These are phyloP conservation scores for Tetramorium alpestre DNA, from an alignment of 1,140 invertebrate species.

Conservation along the genomic window DNA sequence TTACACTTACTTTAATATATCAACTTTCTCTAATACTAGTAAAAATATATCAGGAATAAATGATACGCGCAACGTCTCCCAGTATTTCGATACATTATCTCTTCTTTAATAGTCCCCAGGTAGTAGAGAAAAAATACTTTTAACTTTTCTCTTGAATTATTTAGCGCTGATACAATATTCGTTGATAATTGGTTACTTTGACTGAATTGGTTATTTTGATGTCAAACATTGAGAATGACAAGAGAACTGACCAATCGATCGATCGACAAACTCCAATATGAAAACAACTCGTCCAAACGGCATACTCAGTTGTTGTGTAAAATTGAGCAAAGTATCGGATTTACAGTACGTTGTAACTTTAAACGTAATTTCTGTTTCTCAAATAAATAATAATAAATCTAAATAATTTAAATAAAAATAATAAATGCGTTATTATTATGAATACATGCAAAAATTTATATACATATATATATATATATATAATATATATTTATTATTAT, in stretches of 20 bases:
- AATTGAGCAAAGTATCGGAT: neutral
- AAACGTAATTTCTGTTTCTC: no score
- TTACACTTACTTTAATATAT: neutral
- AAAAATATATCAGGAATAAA: neutral
- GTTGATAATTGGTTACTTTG: constrained; percentile 8
- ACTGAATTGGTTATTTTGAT: neutral
- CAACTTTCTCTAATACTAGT: neutral
- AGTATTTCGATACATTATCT: neutral
- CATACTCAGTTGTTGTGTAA: neutral
- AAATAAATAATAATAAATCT: constrained; percentile 3
- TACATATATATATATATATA: no score
- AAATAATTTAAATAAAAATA: neutral
- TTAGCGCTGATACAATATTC: neutral
- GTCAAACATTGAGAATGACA: constrained; percentile 5
- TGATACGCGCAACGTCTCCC: neutral
- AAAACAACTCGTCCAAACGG: neutral
- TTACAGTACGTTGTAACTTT: neutral
- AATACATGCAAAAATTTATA: neutral
- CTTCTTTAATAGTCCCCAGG: neutral
- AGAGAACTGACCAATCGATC: neutral
- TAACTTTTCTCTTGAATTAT: neutral
- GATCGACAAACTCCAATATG: neutral
- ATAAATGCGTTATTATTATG: neutral
- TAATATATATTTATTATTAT: no score
- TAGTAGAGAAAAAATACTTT: neutral